Evolutionary conservation across 2,888 invertebrate species (phyloP), one percentile per base, ranked within the genome.

Genomic region (Muscina levida): DNA sequence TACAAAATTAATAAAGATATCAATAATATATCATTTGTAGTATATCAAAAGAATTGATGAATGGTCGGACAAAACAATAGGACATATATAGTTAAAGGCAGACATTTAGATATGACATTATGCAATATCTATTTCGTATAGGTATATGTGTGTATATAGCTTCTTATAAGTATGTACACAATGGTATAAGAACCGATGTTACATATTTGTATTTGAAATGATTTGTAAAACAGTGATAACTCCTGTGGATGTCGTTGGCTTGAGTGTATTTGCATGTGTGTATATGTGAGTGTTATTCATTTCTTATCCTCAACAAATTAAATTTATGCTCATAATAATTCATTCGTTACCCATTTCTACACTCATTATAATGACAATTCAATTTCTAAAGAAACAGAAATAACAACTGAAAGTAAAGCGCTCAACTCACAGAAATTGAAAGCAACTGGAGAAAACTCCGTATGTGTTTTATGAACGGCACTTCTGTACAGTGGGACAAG

Each of bases 301-400:
- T 19, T n/a, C n/a, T 42, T 37, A 22, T 39, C 19, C 13, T 62
- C 22, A 42, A 62, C 62, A 62, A 62, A 62, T 62, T 62, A 42
- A 39, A 62, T 62, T 62, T 22, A 62, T 62, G n/a, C 17, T 17
- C 62, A 42, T 62, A 62, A 62, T 62, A 62, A 62, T 42, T 62
- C 62, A 62, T 62, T 62, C 62, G 39, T 42, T 62, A 62, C 22
- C 62, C 62, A 42, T 62, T 62, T 42, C 62, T 22, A 62, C 62
- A 62, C 62, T 42, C 62, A 62, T 62, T 62, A 62, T 39, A 62
- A 62, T 42, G 62, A 42, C 62, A 62, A 42, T 62, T 62, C 62
- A 62, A 62, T 62, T 62, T 62, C 39, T 42, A 13, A 22, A 22
- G 62, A 62, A 53, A 53, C 22, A 17, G 48, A 48, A 48, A 48